Conservation (phyloP, 1,140 invertebrate species). For the Acromyrmex echinatior region DNA sequence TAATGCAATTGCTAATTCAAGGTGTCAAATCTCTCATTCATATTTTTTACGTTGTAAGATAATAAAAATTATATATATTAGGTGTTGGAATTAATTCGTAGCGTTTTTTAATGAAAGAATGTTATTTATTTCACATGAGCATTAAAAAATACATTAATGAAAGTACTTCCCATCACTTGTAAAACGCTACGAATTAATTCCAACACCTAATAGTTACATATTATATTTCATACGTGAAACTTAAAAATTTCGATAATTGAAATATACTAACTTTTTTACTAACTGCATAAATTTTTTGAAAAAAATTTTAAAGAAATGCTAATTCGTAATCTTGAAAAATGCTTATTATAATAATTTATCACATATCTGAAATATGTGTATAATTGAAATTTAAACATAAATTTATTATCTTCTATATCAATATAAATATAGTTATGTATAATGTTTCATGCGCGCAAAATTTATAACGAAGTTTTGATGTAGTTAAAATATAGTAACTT, state of each 20-base stretch:
- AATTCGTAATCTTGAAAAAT: conserved; percentile 7
- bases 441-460: not conserved
- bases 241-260: not conserved
- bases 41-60: not conserved
- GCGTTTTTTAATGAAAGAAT: too few relatives aligned
- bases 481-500: not conserved
- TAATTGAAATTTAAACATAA: not conserved
- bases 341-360: not conserved
- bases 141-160: too few relatives aligned
- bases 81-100: too few relatives aligned
- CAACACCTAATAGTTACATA: not conserved
- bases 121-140: too few relatives aligned
- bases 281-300: not conserved
- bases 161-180: too few relatives aligned
- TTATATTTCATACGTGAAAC: not conserved
- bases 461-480: not conserved
- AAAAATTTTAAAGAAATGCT: not conserved
- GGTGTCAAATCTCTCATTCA: not conserved
- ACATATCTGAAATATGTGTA: not conserved
- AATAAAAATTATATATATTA: conserved; percentile 12
- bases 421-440: not conserved
- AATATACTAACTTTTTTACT: not conserved
- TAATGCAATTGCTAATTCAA: not conserved
- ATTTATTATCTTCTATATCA: not conserved
- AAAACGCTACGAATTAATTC: too few relatives aligned